These are phyloP conservation scores for Agonopterix alstromeriana DNA, from an alignment of 2,888 invertebrate genomes.

Conservation along the genomic window DNA sequence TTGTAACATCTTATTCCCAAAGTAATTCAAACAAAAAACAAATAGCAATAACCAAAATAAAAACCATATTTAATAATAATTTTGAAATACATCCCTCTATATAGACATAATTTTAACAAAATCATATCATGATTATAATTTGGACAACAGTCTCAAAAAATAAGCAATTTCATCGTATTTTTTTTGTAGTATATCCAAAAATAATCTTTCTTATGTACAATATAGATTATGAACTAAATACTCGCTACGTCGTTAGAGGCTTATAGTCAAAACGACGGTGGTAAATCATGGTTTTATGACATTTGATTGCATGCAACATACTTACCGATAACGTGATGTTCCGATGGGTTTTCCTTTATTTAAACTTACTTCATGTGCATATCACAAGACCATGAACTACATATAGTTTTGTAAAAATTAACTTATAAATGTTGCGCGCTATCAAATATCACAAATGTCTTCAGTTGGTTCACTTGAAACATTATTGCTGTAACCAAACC, in stretches of 20 bases:
- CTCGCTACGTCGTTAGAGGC: background rate
- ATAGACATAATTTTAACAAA: conserved; percentile 51
- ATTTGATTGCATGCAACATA: no score
- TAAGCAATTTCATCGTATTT: conserved; percentile 50
- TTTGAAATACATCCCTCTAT: conserved; percentile 46
- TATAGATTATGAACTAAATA: conserved; percentile 5
- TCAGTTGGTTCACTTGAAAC: no score
- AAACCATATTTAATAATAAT: conserved; percentile 53
- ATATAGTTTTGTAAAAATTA: no score
- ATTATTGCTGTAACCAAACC: no score
- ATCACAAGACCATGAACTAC: no score
- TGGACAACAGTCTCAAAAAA: conserved; percentile 73
- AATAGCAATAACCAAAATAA: conserved; percentile 60
- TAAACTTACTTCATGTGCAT: no score
- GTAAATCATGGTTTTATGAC: no score
- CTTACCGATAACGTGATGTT: no score
- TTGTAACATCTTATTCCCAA: conserved; percentile 31
- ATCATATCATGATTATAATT: conserved; percentile 51
- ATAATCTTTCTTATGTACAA: conserved; percentile 62
- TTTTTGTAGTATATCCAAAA: conserved; percentile 51
- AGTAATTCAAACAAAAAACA: conserved; percentile 32
- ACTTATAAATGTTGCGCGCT: no score
- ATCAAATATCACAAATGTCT: no score
- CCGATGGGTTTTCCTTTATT: no score
- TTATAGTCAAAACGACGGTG: no score